Evolutionary conservation across 2,113 vertebrate species (phyloP), one percentile per base, ranked within the genome.

Genomic region (Cercocebus atys): DNA sequence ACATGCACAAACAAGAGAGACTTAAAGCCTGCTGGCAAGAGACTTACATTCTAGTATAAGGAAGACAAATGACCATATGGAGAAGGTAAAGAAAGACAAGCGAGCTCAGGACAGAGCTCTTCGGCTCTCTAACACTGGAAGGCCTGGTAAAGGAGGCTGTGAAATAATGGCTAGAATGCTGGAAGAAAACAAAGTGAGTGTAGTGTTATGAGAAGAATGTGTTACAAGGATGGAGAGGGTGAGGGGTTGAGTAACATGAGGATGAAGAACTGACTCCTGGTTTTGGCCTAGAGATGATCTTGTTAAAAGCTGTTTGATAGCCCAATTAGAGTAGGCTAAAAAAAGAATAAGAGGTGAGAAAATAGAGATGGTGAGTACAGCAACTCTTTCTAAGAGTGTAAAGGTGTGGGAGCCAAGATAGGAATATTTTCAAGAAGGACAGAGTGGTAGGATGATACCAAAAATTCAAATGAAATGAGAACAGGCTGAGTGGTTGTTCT

Each of bases 11-110:
- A 84, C 30, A 45, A 82, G 55, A 93, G 75, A 82, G 14, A 50
- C 16, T 90, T 72, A 73, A 92, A 52, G 78, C 38, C 35, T 57
- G 43, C 13, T n/a, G 9, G 1, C 23, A 57, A 95, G n/a, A 68
- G 50, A 38, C 55, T 47, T 73, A 66, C 1, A 35, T 84, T 30
- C 61, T 75, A 50, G 22, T 32, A n/a, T 1, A 57, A 27, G 18
- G 13, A 88, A 91, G 50, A 87, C 43, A 70, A 76, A 23, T 6
- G 6, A 82, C 23, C 50, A 86, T 6, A 76, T 35, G 13, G 1
- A 83, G 43, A 95, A 87, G n/a, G 45, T 88, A 72, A 64, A 88
- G 80, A 93, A 20, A 85, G 86, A 90, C 4, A 86, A 73, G 17
- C 73, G 17, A 35, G 13, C 61, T 40, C 79, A 59, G 8, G 35